Base-by-base conservation (phyloP, 2,888 invertebrate genomes). In the Tetramorium bicarinatum region DNA sequence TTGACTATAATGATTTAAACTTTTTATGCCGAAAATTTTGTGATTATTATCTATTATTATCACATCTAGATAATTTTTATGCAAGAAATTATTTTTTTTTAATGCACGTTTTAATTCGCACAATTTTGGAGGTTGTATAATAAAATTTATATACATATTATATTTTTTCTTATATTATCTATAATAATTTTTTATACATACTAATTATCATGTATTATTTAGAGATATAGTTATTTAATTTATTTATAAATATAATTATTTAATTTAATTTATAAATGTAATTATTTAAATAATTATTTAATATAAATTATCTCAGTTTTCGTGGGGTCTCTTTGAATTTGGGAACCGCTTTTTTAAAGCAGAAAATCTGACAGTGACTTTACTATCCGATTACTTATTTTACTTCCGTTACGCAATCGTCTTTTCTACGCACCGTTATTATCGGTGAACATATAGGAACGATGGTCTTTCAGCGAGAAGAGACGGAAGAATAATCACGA, bases 391-490 rank as follows among this genome's bases (percentile, higher is more conserved):
- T 74, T 54, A 72, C 62, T 62, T 56, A 47, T 41, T 62, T 81
- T 74, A 52, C 74, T 81, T 72, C 62, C 25, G n/a, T 81, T 72
- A 72, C 52, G 21, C 38, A 81, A 72, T 72, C 49, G 4, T 59
- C 8, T 49, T 47, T 25, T 52, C 41, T 25, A 49, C 41, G 21
- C 61, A 49, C 34, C 29, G 41, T 61, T 62, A 74, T 81, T 74
- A 74, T 74, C 62, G 81, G 18, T 38, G 52, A 80, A 74, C 49
- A 62, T 72, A 69, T 62, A 81, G n/a, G 41, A 41, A 25, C 41
- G 74, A n/a, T 29, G 15, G 15, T 29, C 74, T 62, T 61, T 41
- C 13, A 62, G n/a, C n/a, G 41, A 7, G 38, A 41, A 49, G 62
- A 56, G 34, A 74, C 29, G 25, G 29, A 72, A 62, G n/a, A 62